Evolutionary conservation across 2,888 invertebrate species (phyloP).

Genomic region (Tenthredo mesomela): DNA sequence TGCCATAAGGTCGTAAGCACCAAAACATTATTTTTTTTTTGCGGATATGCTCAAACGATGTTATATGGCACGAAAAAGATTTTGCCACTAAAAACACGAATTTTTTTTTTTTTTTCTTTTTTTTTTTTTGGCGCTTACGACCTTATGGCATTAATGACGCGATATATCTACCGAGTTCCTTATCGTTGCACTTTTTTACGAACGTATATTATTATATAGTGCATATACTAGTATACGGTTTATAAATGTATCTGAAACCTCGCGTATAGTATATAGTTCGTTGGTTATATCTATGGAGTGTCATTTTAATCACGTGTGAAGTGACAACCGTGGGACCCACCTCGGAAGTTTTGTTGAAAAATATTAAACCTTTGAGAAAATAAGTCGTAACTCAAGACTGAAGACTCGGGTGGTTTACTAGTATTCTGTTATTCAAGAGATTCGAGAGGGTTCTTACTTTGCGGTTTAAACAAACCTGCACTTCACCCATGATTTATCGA

Average conservation of each 20-base stretch:
- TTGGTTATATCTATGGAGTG: background rate
- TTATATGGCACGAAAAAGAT: too few species aligned
- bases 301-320: slow-evolving; percentile 23
- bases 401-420: background rate
- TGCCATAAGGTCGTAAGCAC: too few species aligned
- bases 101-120: too few species aligned
- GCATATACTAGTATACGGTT: background rate
- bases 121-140: too few species aligned
- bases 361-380: background rate
- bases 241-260: background rate
- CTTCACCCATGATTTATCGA: slow-evolving; percentile 4
- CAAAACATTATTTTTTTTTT: too few species aligned
- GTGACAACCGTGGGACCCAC: slow-evolving; percentile 26
- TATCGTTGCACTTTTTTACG: slow-evolving; percentile 18
- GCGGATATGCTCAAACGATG: too few species aligned
- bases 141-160: too few species aligned
- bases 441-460: background rate
- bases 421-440: background rate
- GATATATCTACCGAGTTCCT: background rate
- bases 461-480: slow-evolving; percentile 1
- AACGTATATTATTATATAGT: background rate
- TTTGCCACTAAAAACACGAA: too few species aligned
- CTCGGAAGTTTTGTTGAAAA: slow-evolving; percentile 13
- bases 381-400: slow-evolving; percentile 3
- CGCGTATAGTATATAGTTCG: background rate